Evolutionary conservation across 2,113 vertebrate species (phyloP), one percentile per base, ranked within the genome.

Genomic region (Sphyrna mokarran): DNA sequence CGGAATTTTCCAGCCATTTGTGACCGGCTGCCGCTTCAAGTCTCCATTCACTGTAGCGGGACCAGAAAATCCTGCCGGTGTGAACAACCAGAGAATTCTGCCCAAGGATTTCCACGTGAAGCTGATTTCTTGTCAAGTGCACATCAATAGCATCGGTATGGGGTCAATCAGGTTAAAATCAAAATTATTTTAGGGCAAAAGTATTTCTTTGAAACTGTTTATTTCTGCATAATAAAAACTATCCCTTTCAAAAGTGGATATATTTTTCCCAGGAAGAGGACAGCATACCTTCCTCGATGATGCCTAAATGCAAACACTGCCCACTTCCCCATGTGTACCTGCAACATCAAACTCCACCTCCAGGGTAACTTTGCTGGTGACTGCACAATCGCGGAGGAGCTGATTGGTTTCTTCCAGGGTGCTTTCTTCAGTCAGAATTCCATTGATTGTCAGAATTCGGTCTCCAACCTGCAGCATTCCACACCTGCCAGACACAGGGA

Each of bases 301-400:
- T 95, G 68, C 9, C 1, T 54, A 33, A 90, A 90, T 33, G 87
- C 20, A 61, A 94, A 94, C 29, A 37, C 58, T 37, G 16, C 29
- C 58, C 26, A 2, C 7, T 26, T 54, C 37, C 10, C 61, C 76
- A 83, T 14, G 40, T 66, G 76, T 97, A 99, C 99, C 99, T 97
- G 99, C 99, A 95, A 99, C 99, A 96, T 99, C 99, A 95, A 99
- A 99, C 97, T 99, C 99, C n/a, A 99, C 98, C 97, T 99, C 99
- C 97, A 99, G 97, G 0, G 98, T 99, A 97, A 99, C 99, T 97
- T 99, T 99, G 97, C 98, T 98, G 0, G 98, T 98, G 97, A 99
- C 98, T 96, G 98, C 98, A 95, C 99, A 99, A 97, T 99, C 99
- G 97, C 99, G 97, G 96, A 99, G 98, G 96, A 99, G 98, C 97